Evolutionary conservation across 2,113 vertebrate species (phyloP).

Genomic region (Falco punctatus): DNA sequence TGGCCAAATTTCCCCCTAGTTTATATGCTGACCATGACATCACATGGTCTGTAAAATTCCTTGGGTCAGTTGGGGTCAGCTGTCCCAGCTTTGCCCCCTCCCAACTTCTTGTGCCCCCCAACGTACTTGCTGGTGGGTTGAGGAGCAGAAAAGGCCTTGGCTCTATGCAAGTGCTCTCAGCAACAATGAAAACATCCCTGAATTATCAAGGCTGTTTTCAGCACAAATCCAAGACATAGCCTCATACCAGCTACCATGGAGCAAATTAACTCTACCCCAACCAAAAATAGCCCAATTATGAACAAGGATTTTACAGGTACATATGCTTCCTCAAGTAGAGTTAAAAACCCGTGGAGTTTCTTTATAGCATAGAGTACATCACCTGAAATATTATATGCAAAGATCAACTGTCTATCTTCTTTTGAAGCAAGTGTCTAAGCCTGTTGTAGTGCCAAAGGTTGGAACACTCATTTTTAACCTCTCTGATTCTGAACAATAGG

Average conservation of each 20-base stretch:
- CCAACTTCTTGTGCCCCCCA: no score
- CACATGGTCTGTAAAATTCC: not conserved
- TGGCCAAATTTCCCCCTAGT: not conserved
- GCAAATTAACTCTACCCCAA: no score
- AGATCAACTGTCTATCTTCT: not conserved
- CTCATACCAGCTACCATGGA: no score
- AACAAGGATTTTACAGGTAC: not conserved
- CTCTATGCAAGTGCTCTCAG: no score
- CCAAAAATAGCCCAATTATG: not conserved
- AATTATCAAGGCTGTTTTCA: no score
- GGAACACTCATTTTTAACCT: not conserved
- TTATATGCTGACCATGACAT: not conserved
- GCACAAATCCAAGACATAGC: no score
- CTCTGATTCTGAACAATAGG: not conserved
- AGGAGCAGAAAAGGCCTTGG: no score
- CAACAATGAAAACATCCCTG: no score
- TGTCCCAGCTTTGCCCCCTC: no score
- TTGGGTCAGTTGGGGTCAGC: not conserved
- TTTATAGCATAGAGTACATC: not conserved
- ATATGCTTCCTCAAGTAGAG: not conserved
- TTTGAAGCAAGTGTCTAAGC: not conserved
- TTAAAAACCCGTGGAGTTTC: not conserved
- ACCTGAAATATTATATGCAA: not conserved
- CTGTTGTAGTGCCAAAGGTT: not conserved
- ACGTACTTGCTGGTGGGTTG: no score